These are phyloP conservation scores for Calephelis nemesis DNA, from an alignment of 1,140 invertebrate species.

Conservation along the genomic window DNA sequence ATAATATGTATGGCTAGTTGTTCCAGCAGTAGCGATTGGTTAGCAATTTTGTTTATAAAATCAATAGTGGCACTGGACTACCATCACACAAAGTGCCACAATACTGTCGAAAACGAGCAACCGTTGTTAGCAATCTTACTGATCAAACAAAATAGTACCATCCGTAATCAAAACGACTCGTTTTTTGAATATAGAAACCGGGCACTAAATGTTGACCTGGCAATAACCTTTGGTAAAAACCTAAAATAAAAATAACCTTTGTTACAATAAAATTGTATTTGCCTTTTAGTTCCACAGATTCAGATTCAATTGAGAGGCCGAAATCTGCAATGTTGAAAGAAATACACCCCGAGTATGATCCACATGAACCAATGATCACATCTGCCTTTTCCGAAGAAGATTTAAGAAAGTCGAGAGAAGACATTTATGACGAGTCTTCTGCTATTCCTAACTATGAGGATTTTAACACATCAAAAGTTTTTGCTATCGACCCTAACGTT, in stretches of 20 bases:
- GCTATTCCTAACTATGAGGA: conserved; percentile 48
- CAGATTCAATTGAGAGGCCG: conserved; percentile 64
- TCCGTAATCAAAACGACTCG: no score
- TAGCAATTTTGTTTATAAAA: no score
- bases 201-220: no score
- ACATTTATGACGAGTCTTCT: conserved; percentile 61
- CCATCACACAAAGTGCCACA: no score
- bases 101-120: no score
- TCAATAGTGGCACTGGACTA: no score
- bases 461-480: conserved; percentile 54
- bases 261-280: conserved; percentile 28
- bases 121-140: no score
- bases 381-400: conserved; percentile 73
- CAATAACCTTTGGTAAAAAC: neutral
- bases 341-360: conserved; percentile 68
- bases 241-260: neutral
- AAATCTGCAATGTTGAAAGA: conserved; percentile 72
- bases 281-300: conserved; percentile 61
- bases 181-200: no score
- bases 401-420: conserved; percentile 63
- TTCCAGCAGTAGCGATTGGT: no score
- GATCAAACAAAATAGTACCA: no score
- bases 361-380: conserved; percentile 73
- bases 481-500: conserved; percentile 48
- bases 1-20: no score